phyloP scores from a whole-genome alignment of 64 coral and sea anemone species.

The Cladopsammia gracilis region DNA sequence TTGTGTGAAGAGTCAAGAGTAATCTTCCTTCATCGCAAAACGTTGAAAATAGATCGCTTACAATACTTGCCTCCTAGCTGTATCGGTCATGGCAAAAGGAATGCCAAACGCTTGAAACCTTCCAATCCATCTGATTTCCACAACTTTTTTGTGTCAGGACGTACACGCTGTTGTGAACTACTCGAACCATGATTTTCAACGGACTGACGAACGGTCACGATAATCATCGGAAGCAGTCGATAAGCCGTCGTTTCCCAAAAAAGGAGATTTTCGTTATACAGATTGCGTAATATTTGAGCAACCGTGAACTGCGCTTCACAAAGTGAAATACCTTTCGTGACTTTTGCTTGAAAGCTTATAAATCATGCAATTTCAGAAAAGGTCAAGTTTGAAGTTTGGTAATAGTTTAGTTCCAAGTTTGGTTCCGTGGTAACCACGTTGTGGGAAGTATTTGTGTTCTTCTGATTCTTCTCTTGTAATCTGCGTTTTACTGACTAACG shows the following conservation, averaged over 20 bases:
- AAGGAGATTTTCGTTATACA: background rate
- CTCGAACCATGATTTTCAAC: background rate
- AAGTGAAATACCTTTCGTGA: no score
- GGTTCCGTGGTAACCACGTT: no score
- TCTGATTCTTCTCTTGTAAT: no score
- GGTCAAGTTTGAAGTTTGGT: no score
- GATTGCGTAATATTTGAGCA: background rate
- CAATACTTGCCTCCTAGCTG: background rate
- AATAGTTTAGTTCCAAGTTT: no score
- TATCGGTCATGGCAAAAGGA: slow-evolving; percentile 44
- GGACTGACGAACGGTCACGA: slow-evolving; percentile 23
- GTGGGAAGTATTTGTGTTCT: no score
- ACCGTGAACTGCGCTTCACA: no score
- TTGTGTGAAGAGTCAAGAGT: no score
- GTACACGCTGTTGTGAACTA: slow-evolving; percentile 17
- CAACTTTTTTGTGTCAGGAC: background rate
- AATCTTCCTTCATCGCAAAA: background rate
- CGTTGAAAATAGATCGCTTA: background rate
- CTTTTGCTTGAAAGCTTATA: no score
- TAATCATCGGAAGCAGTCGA: slow-evolving; percentile 22
- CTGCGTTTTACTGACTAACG: no score
- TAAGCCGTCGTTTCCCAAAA: slow-evolving; percentile 16
- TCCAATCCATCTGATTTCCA: slow-evolving; percentile 43
- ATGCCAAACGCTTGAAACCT: slow-evolving; percentile 37
- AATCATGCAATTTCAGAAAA: no score